Evolutionary conservation across 2,797 vertebrate genomes (phyloP).

Genomic region (Myiotriccus ornatus): DNA sequence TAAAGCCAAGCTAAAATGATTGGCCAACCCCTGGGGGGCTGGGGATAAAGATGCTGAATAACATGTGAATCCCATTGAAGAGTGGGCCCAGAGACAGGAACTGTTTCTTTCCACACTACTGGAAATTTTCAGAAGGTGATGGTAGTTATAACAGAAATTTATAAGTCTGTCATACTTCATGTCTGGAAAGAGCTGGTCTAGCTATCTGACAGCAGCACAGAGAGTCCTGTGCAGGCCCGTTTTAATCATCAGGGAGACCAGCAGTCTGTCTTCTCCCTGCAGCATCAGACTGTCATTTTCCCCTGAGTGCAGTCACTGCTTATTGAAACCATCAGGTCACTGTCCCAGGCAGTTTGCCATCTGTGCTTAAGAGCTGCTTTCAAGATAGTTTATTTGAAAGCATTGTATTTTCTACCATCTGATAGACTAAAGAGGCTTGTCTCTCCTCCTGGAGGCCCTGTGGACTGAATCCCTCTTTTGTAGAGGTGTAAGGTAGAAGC

Average conservation of each 20-base stretch:
- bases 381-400: not conserved
- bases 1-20: not conserved
- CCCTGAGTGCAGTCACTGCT: not conserved
- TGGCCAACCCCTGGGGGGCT: not conserved
- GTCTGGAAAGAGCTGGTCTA: not conserved
- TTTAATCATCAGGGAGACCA: not conserved
- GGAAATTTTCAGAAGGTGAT: not conserved
- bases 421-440: not conserved
- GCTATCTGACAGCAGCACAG: not conserved
- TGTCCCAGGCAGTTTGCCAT: constrained; percentile 42
- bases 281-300: not conserved
- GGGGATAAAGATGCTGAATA: not conserved
- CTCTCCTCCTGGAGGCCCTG: not conserved
- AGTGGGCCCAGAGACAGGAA: not conserved
- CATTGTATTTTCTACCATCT: not conserved
- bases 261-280: not conserved
- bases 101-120: not conserved
- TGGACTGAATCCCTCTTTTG: not conserved
- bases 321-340: constrained; percentile 34
- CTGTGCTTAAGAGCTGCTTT: not conserved
- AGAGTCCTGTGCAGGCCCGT: not conserved
- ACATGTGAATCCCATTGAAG: not conserved
- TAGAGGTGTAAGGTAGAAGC: not conserved
- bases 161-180: not conserved
- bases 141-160: not conserved